Evolutionary conservation across 2,113 vertebrate genomes (phyloP), one percentile per base, ranked within the genome.

Genomic region (Malaclemys terrapin): DNA sequence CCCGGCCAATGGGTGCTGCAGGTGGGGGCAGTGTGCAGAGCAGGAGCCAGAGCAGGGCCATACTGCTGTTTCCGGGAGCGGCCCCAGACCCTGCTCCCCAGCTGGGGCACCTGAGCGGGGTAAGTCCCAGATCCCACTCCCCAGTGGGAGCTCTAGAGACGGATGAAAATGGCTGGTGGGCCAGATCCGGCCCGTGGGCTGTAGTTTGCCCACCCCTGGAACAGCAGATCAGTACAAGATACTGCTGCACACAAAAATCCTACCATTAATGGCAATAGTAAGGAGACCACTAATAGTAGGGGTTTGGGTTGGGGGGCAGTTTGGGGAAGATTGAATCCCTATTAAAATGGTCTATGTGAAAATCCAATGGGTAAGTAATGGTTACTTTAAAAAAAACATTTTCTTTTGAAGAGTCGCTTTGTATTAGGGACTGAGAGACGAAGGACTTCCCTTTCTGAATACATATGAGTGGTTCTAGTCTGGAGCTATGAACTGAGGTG

Each of bases 261-360:
- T 1, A 85, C 6, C 45, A 78, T 35, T 52, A 50, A 14, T 75
- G 91, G 80, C 0, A 1, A 56, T 27, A 96, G 88, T 35, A 93
- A 90, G 87, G 47, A 53, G 89, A 65, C 5, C 45, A 83, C 75
- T 25, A 47, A 76, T 59, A 57, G 17, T 31, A 57, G 1, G 6
- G 47, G 0, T 0, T 6, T 1, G 22, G 54, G 54, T 52, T 47
- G 0, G 1, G 11, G 24, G 16, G 20, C 6, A 80, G 19, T 45
- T 24, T 38, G 72, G 22, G 72, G 72, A 45, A 42, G 72, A 76
- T 25, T 0, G 0, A 54, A 42, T 56, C 31, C 53, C 13, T 22
- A 53, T 45, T 80, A n/a, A 29, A 25, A 78, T 35, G 10, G 35
- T 42, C 59, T 65, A 88, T 80, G 84, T 1, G 2, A 80, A 12